Conservation (phyloP, 2,797 vertebrate genomes). For the Sebastes itinus region DNA sequence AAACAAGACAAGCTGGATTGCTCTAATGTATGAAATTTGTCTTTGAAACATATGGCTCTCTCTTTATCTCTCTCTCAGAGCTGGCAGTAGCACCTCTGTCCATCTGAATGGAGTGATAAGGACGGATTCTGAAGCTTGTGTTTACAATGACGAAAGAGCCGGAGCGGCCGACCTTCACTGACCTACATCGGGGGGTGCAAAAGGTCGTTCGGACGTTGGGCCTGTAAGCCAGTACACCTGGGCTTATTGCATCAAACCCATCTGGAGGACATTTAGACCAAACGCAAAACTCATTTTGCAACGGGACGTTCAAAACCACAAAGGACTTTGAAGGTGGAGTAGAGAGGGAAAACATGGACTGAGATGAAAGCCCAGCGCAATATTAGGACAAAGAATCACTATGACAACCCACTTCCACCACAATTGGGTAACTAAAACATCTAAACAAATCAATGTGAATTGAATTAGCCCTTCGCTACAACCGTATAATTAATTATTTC, state of each 20-base stretch:
- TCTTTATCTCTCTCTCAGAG: constrained; percentile 46
- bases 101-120: constrained; percentile 59
- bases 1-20: constrained; percentile 68
- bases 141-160: constrained; percentile 42
- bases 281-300: constrained; percentile 53
- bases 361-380: constrained; percentile 58
- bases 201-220: constrained; percentile 56
- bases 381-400: constrained; percentile 56
- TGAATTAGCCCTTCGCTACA: constrained; percentile 15
- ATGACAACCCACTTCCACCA: constrained; percentile 53
- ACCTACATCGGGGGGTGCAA: constrained; percentile 40
- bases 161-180: constrained; percentile 33
- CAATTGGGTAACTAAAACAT: constrained; percentile 32
- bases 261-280: constrained; percentile 63
- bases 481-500: constrained; percentile 19
- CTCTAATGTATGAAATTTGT: constrained; percentile 63
- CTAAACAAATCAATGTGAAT: constrained; percentile 40
- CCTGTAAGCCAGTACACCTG: constrained; percentile 63
- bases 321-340: constrained; percentile 62
- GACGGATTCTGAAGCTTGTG: constrained; percentile 50
- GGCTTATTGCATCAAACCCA: constrained; percentile 56
- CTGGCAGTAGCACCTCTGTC: constrained; percentile 40
- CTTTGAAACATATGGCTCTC: constrained; percentile 69
- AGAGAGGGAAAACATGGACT: constrained; percentile 47
- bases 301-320: constrained; percentile 42